phyloP scores from a whole-genome alignment of 2,888 invertebrate species.

The Lasioglossum villosulum region DNA sequence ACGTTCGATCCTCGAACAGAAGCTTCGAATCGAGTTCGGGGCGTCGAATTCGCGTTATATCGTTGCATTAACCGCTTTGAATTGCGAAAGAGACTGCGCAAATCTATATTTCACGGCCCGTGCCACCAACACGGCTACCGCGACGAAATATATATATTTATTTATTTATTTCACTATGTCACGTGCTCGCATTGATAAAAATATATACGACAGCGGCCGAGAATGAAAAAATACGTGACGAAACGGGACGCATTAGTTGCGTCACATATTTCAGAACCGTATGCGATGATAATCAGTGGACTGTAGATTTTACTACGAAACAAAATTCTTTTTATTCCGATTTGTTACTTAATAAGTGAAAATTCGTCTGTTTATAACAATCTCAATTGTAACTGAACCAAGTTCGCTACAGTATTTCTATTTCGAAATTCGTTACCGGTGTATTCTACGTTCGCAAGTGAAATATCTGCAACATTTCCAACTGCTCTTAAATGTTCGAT shows the following conservation, averaged over 20 bases:
- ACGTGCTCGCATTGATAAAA: slow-evolving; percentile 19
- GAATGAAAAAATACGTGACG: slow-evolving; percentile 18
- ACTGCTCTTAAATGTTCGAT: background rate
- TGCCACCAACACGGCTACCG: background rate
- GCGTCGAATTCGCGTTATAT: slow-evolving; percentile 21
- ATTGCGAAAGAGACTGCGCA: slow-evolving; percentile 16
- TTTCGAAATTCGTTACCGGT: background rate
- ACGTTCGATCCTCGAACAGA: slow-evolving; percentile 39
- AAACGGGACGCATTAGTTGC: background rate
- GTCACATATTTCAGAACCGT: slow-evolving; percentile 1
- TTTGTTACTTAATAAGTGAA: background rate
- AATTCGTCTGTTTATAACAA: background rate
- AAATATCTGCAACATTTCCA: background rate
- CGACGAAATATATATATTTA: slow-evolving; percentile 26
- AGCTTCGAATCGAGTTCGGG: background rate
- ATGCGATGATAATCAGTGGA: background rate
- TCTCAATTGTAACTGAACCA: background rate
- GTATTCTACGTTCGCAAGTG: background rate
- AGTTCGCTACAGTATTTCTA: background rate
- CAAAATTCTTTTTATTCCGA: background rate
- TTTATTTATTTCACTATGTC: slow-evolving; percentile 22
- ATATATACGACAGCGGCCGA: slow-evolving; percentile 8
- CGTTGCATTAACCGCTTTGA: slow-evolving; percentile 38
- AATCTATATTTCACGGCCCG: slow-evolving; percentile 28
- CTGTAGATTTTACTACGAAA: background rate